Conservation (phyloP, 2,797 vertebrate genomes). For the Phataginus tricuspis region DNA sequence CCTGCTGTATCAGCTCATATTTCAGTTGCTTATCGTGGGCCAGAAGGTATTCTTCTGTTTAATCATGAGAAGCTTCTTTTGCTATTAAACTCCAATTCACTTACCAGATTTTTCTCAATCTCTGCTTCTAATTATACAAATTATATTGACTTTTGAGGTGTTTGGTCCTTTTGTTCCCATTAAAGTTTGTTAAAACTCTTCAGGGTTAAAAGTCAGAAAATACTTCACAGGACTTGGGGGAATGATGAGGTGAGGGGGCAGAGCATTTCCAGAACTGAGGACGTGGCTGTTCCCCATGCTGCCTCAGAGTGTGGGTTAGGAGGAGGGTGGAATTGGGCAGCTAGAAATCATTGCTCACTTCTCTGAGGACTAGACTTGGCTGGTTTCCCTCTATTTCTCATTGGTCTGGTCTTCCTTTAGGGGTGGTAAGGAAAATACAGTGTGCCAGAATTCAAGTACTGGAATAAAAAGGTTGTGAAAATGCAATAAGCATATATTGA, state of each 20-base stretch:
- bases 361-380: constrained; percentile 32
- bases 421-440: constrained; percentile 41
- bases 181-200: background rate
- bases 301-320: constrained; percentile 52
- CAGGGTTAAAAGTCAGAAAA: constrained; percentile 14
- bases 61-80: background rate
- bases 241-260: background rate
- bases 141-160: background rate
- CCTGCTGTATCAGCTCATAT: background rate
- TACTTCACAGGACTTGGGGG: background rate
- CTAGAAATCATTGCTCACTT: constrained; percentile 18
- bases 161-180: background rate
- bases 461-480: constrained; percentile 9
- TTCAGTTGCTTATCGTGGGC: background rate
- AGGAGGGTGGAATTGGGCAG: constrained; percentile 54
- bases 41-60: background rate
- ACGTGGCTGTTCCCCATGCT: constrained; percentile 57
- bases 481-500: background rate
- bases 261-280: constrained; percentile 54
- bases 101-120: background rate
- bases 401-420: background rate
- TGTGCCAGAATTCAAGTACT: background rate
- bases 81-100: background rate
- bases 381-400: constrained; percentile 42
- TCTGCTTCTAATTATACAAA: background rate